Conservation (phyloP, 92 coral and sea anemone genomes). For the Ricordea florida region DNA sequence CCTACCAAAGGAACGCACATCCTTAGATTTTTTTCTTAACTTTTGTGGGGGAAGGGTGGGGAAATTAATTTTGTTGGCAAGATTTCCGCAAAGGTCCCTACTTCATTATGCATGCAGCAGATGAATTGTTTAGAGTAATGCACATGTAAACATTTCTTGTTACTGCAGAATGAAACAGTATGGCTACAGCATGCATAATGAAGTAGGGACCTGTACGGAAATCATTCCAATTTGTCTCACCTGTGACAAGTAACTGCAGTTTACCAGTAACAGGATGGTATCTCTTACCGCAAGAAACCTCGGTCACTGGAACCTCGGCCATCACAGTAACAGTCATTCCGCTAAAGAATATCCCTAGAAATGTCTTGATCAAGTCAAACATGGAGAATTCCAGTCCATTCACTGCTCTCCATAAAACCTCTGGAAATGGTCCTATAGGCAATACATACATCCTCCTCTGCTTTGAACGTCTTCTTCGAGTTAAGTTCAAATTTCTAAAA, state of each 20-base stretch:
- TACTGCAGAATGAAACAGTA: no score
- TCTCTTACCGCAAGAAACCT: conserved; percentile 66
- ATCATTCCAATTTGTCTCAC: conserved; percentile 26
- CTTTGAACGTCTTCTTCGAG: conserved; percentile 68
- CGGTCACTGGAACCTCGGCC: conserved; percentile 56
- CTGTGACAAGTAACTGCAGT: conserved; percentile 77
- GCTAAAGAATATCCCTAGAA: conserved; percentile 63
- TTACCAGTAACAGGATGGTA: conserved; percentile 65
- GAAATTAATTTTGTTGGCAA: no score
- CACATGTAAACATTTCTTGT: no score
- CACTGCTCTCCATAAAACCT: conserved; percentile 29
- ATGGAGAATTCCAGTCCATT: conserved; percentile 11
- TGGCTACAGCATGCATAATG: no score
- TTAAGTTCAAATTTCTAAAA: conserved; percentile 73
- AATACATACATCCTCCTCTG: conserved; percentile 61
- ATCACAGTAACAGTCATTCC: conserved; percentile 69
- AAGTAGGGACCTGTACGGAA: no score
- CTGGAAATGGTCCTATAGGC: conserved; percentile 84
- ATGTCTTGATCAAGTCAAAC: conserved; percentile 66
- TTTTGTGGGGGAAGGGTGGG: no score
- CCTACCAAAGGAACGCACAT: no score
- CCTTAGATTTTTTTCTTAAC: no score
- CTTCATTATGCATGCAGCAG: no score
- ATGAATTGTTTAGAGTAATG: no score
- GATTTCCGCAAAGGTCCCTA: no score